A percentile compares a stretch with the other conserved stretches of the same genome.
phyloP scores from a whole-genome alignment of 2,888 invertebrate genomes.

The Strigamia crassipes region DNA sequence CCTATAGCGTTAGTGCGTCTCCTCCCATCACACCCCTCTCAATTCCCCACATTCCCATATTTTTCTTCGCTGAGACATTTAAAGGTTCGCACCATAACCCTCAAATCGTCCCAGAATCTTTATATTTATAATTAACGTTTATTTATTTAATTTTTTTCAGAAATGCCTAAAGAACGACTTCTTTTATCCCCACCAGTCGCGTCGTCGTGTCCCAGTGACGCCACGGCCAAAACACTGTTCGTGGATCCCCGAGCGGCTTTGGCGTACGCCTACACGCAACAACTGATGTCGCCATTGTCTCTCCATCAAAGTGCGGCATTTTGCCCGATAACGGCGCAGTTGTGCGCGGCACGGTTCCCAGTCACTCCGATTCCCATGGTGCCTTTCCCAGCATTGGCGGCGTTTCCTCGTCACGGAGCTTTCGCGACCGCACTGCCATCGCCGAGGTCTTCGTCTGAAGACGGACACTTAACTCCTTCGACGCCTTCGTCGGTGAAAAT shows the following conservation, averaged over 20 bases:
- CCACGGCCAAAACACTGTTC: constrained; percentile 30
- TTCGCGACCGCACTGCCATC: background rate
- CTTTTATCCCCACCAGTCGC: constrained; percentile 16
- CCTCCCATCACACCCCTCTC: background rate
- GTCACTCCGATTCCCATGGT: constrained; percentile 43
- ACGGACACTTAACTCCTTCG: background rate
- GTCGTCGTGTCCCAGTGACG: background rate
- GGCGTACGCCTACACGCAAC: constrained; percentile 46
- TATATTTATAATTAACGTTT: constrained; percentile 5
- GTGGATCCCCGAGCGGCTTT: constrained; percentile 43
- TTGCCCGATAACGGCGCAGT: background rate
- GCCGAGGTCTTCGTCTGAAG: background rate
- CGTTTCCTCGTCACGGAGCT: background rate
- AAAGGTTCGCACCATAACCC: background rate
- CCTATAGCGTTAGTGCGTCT: background rate
- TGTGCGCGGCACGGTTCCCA: constrained; percentile 45
- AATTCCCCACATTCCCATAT: background rate
- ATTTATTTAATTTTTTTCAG: constrained; percentile 10
- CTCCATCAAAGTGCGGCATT: background rate
- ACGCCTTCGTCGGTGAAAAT: constrained; percentile 36
- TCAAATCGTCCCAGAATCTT: background rate
- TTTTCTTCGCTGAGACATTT: background rate
- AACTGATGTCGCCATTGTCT: constrained; percentile 38
- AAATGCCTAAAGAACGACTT: constrained; percentile 26
- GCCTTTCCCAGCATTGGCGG: constrained; percentile 41